Conservation (phyloP, 64 coral and sea anemone species). For the Trachythela sp. region DNA sequence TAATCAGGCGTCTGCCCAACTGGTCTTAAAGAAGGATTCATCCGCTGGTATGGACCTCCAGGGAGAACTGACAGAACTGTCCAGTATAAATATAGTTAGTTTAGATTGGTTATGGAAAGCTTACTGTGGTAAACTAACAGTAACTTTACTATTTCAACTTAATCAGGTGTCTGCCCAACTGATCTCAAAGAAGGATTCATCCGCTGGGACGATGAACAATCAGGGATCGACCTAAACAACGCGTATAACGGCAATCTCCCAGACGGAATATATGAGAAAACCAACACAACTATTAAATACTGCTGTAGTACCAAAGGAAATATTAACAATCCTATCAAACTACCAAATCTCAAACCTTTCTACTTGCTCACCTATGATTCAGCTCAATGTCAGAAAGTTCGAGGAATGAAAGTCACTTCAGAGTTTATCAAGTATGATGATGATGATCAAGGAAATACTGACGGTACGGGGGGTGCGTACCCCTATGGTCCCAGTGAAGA, state of each 20-base stretch:
- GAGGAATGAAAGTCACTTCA: slow-evolving; percentile 73
- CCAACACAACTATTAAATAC: slow-evolving; percentile 88
- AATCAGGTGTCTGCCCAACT: slow-evolving; percentile 69
- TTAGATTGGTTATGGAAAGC: too few species aligned
- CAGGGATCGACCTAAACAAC: slow-evolving; percentile 70
- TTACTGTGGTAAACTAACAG: too few species aligned
- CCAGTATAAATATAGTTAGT: too few species aligned
- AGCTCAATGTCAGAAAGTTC: slow-evolving; percentile 87
- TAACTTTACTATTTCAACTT: not conserved
- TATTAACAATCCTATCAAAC: slow-evolving; percentile 88
- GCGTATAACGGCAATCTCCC: slow-evolving; percentile 67
- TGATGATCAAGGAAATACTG: slow-evolving; percentile 89
- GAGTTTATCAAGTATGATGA: slow-evolving; percentile 98
- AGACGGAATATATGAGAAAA: slow-evolving; percentile 76
- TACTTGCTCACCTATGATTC: slow-evolving; percentile 86
- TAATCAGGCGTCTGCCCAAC: slow-evolving; percentile 68
- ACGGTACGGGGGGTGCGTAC: slow-evolving; percentile 69
- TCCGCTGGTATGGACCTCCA: too few species aligned
- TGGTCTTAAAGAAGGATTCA: slow-evolving; percentile 80
- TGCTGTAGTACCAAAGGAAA: slow-evolving; percentile 95
- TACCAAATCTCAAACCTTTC: slow-evolving; percentile 79
- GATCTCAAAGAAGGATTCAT: slow-evolving; percentile 86
- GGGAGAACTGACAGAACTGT: too few species aligned
- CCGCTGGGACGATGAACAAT: slow-evolving; percentile 97
- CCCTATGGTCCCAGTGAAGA: slow-evolving; percentile 97